Percentiles rank a stretch among this genome's conserved stretches.
These are phyloP conservation scores for Criorhina ranunculi DNA, from an alignment of 2,888 invertebrate genomes.

Conservation along the genomic window DNA sequence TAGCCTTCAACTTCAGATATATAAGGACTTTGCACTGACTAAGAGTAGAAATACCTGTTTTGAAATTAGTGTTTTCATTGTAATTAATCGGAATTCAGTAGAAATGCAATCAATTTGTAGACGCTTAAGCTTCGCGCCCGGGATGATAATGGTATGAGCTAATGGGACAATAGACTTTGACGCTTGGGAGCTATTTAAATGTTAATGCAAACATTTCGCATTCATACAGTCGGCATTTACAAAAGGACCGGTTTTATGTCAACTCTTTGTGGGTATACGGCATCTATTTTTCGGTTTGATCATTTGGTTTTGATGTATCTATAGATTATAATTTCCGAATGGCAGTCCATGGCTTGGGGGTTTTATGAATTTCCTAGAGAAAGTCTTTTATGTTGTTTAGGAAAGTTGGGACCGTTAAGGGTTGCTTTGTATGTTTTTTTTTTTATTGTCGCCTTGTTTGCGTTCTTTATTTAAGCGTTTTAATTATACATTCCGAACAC, in stretches of 20 bases:
- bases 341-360: no score
- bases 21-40: no score
- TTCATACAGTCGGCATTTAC: slow-evolving; percentile 18
- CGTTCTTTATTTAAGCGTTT: neutral
- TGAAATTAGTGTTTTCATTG: neutral
- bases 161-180: neutral
- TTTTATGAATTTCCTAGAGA: slow-evolving; percentile 2
- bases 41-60: neutral
- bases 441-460: neutral
- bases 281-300: neutral
- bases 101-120: slow-evolving; percentile 8
- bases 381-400: neutral
- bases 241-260: slow-evolving; percentile 1
- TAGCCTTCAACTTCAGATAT: no score
- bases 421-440: neutral
- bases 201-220: slow-evolving; percentile 15
- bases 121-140: neutral
- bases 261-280: neutral
- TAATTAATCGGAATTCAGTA: neutral
- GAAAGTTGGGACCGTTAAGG: neutral
- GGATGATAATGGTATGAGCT: neutral
- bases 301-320: neutral
- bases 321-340: neutral
- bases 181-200: slow-evolving; percentile 9
- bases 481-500: neutral